A percentile compares a stretch with the other conserved stretches of the same genome.
Evolutionary conservation across 2,113 vertebrate genomes (phyloP).

Genomic region (rat (Rattus norvegicus)): GRCr8 NC_086036.1:26483001-26483500

Average conservation of each 20-base stretch:
- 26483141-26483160: background rate
- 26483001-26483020: background rate
- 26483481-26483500: conserved; percentile 96
- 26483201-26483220: background rate
- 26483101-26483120: conserved; percentile 7
- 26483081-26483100: background rate
- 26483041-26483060: conserved; percentile 8
- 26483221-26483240: background rate
- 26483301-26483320: background rate
- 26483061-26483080: conserved; percentile 22
- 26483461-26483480: conserved; percentile 98
- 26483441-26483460: conserved; percentile 99
- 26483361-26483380: conserved; percentile 44
- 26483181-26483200: background rate
- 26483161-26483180: background rate
- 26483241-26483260: background rate
- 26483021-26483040: background rate
- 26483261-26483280: background rate
- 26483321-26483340: background rate
- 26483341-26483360: conserved; percentile 18
- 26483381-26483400: conserved; percentile 6
- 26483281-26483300: background rate
- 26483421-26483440: conserved; percentile 99
- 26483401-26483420: conserved; percentile 53
- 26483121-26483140: background rate